Conservation (phyloP, 2,888 invertebrate genomes). For the Oscheius myriophilus region DNA sequence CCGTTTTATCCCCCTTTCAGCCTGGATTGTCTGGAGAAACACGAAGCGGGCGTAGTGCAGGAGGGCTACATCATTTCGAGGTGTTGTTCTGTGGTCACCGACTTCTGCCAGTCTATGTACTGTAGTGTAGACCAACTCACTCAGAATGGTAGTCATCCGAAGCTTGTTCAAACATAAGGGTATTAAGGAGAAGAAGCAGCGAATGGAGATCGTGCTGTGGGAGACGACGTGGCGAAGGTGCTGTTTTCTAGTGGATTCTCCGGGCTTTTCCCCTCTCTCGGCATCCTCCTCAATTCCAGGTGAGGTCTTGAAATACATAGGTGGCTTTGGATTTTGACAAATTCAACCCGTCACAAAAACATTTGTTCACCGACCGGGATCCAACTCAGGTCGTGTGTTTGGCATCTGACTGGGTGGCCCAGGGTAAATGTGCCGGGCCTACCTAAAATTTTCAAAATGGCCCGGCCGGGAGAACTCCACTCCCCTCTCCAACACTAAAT, state of each 20-base stretch:
- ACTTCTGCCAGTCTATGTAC: constrained; percentile 42
- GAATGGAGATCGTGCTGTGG: constrained; percentile 6
- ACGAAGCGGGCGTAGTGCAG: constrained; percentile 90
- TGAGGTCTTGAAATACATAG: too few relatives aligned
- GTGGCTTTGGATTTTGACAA: too few relatives aligned
- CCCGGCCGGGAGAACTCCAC: too few relatives aligned
- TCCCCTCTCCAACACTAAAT: too few relatives aligned
- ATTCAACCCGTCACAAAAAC: too few relatives aligned
- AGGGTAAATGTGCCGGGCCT: too few relatives aligned
- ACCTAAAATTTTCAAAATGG: too few relatives aligned
- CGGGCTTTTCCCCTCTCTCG: constrained; percentile 37
- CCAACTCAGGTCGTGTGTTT: too few relatives aligned
- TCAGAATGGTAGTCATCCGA: constrained; percentile 22
- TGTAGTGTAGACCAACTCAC: constrained; percentile 39
- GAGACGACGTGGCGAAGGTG: constrained; percentile 33
- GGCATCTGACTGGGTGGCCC: too few relatives aligned
- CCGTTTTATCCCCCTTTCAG: constrained; percentile 74
- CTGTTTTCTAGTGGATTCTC: constrained; percentile 38
- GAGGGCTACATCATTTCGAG: constrained; percentile 97
- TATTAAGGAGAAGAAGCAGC: neutral
- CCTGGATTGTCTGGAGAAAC: constrained; percentile 93
- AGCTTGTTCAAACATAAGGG: neutral
- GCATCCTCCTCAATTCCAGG: constrained; percentile 38
- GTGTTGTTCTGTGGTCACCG: constrained; percentile 42
- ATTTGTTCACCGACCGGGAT: too few relatives aligned